Base-by-base conservation (phyloP, 2,888 invertebrate species). In the Cataglyphis livida region DNA sequence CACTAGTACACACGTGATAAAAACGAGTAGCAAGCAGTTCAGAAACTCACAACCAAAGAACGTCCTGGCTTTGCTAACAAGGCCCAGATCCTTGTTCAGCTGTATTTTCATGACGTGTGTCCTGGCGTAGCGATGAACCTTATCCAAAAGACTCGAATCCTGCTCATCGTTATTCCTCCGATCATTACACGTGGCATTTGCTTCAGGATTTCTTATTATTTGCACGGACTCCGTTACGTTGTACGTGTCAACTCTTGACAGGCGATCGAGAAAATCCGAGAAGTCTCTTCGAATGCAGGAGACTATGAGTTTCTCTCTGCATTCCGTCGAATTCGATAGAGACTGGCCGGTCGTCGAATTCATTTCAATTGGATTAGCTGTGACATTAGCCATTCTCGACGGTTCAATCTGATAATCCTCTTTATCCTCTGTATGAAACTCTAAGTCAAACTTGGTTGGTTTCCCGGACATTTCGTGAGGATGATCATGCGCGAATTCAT, bases 91-190 rank as follows among this genome's bases (percentile, higher is more conserved):
- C 84, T 96, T 96, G 0, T 97, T 96, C 70, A 97, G 92, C 91
- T 96, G 96, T 10, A 97, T 96, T 44, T 96, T 96, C 38, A 97
- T 91, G 64, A 96, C 96, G 94, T 96, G 97, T 76, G 95, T 96
- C 73, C 96, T 95, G 3, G 96, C 95, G 91, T 96, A 96, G 88
- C 95, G 95, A 88, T 96, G 95, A 57, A 97, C 94, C 91, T 96
- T 96, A 87, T 96, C 95, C 83, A 95, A 94, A 85, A 96, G 92
- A 92, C 96, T 96, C 70, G 95, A 95, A 51, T 82, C 89, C 95
- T 95, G 74, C 95, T 95, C 38, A 85, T 94, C 94, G 91, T 94
- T 74, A 35, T 64, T 76, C 66, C 81, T 82, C 57, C 62, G 66
- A 71, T 73, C 70, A 44, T 84, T 71, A 59, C 73, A 82, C 94